Evolutionary conservation across 2,113 vertebrate genomes (phyloP), one percentile per base, ranked within the genome.

Genomic region (Monopterus albus): DNA sequence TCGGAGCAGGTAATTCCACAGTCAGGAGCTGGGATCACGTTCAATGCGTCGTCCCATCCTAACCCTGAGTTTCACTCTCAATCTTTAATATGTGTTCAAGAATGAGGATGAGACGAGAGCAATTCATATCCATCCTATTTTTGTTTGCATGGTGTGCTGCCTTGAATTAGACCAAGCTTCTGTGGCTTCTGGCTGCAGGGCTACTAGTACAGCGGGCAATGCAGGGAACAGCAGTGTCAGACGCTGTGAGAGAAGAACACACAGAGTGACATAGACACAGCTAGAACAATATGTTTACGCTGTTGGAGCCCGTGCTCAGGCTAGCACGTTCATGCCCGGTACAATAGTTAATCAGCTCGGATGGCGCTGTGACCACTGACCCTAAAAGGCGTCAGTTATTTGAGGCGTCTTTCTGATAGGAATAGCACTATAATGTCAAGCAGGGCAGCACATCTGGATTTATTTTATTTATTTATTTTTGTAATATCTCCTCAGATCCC

Each of bases 111-210:
- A 63, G 36, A 20, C 26, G 38, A 60, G 55, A 17, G 61, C 56
- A 23, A 73, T 29, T 18, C 56, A 47, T 67, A 63, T 78, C 71
- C 74, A 29, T 79, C 75, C 83, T 89, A 76, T 89, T 91, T 91
- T 80, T 23, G 63, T 91, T 91, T 88, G 80, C 81, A 71, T 79
- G 83, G 67, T 57, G 65, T 86, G 89, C 86, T 61, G 67, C 52
- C 77, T 88, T 78, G 76, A 81, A 91, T 92, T 87, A 92, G 87
- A 46, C 46, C 7, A 78, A 81, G 67, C 82, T 79, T 74, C 80
- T 49, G 73, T 65, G 56, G 79, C 69, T 63, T 56, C 72, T 75
- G 61, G 79, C 91, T 83, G 78, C 82, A 5, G 89, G 83, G 85
- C 79, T 79, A 74, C 85, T 89, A 84, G 87, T 85, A 78, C 85